Base-by-base conservation (phyloP, 2,797 vertebrate species). In the Coregonus suidteri region DNA sequence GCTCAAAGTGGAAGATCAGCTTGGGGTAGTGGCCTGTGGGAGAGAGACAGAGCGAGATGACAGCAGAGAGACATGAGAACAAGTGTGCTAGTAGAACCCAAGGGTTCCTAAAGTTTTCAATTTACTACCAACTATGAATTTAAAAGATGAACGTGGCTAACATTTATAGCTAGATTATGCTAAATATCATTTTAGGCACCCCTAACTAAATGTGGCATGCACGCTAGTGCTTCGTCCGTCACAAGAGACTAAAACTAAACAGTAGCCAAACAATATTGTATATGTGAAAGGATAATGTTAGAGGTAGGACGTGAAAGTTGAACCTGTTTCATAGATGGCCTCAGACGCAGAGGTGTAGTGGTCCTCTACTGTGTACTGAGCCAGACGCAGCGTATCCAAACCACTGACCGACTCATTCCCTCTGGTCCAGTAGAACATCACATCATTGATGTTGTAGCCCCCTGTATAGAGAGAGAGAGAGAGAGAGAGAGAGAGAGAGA, bases 401-500 rank as follows among this genome's bases (percentile, higher is more conserved):
- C 97, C 96, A 59, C 94, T 95, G 84, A 98, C 97, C 0, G 97
- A 98, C 83, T 96, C 96, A 67, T 98, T 98, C 81, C 96, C 96
- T 88, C 96, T 93, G 64, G 96, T 97, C 96, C 96, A 98, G 88
- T 97, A 96, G 89, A 98, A 97, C 89, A 93, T 95, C 67, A 97
- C 96, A 84, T 98, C 96, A 62, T 97, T 97, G 83, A 96, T 93
- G 85, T 98, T 98, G 88, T 98, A 98, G 79, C 96, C 96, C 97
- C 96, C 97, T 98, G 85, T 0, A 83, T 71, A 13, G 82, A 77
- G 35, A 86, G 59, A 74, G 4, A 6, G n/a, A 56, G 15, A 37
- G 6, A 11, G 34, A 5, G 6, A 59, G 14, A 56, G 7, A 53
- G 31, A n/a, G 4, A 31, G 6, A 71, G 1, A 30, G 47, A 71